Base-by-base conservation (phyloP, 2,797 vertebrate species). In the Sebastolobus altivelis region DNA sequence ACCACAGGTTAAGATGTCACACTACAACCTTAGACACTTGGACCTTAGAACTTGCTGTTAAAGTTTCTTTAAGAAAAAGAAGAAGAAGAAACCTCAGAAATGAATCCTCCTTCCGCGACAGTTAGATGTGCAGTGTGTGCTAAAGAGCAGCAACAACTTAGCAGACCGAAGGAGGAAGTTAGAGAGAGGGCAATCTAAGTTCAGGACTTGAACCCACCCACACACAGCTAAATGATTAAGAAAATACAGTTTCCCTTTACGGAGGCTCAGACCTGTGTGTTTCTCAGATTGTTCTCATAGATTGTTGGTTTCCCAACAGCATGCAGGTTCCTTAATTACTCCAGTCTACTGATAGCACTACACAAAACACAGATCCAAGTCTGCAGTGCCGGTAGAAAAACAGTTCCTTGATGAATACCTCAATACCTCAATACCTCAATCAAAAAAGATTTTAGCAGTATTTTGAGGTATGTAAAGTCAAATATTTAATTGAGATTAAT, bases 91-190 rank as follows among this genome's bases (percentile, higher is more conserved):
- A 3, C 5, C 20, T 63, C 1, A 0, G 27, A 4, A 35, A 25
- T 5, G n/a, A n/a, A n/a, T 46, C 6, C 71, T 33, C 10, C 60
- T 22, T 61, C 46, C 10, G 4, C 1, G n/a, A 22, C 54, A 33
- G 37, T 22, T 1, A 13, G 54, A 1, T n/a, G 3, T 72, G 46
- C 11, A 35, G 7, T 58, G 16, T 27, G 25, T 69, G n/a, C 13
- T 4, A 3, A 27, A 60, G n/a, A 56, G 67, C 12, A 13, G 9
- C 2, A 60, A 65, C 13, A 31, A n/a, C 16, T 31, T 54, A 56
- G 7, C 2, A 3, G 33, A 71, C 22, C 1, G 22, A 55, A 74
- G n/a, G n/a, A 87, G 82, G 82, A 90, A 88, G 61, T 65, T 10
- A 46, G 13, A 69, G 13, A 69, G 6, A 72, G 22, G n/a, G 20